These are phyloP conservation scores for Hoplostethus mediterraneus DNA, from an alignment of 2,797 vertebrate species.

Conservation along the genomic window DNA sequence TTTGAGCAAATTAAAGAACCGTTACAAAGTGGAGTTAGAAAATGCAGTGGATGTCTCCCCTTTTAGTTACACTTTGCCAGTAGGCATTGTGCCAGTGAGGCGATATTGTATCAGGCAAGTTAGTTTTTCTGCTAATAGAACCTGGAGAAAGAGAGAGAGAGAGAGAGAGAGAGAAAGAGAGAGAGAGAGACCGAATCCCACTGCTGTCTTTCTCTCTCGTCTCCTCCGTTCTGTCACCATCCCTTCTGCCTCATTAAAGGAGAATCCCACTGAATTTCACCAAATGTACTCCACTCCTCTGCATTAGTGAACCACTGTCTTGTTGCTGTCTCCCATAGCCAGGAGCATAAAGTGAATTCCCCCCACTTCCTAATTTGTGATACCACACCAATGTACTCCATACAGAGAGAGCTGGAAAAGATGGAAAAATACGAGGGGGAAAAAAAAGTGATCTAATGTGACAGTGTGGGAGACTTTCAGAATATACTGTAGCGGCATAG, in stretches of 20 bases:
- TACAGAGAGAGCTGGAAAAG: neutral
- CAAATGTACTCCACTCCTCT: constrained; percentile 40
- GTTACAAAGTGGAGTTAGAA: constrained; percentile 52
- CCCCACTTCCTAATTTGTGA: constrained; percentile 35
- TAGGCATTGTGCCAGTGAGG: constrained; percentile 48
- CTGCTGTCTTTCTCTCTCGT: constrained; percentile 46
- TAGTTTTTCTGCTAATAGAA: constrained; percentile 20
- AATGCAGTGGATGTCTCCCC: constrained; percentile 40
- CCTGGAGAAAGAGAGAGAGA: constrained; percentile 9
- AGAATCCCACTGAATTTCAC: constrained; percentile 57
- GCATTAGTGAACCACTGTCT: constrained; percentile 37
- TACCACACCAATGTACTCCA: constrained; percentile 24
- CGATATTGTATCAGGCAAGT: constrained; percentile 40
- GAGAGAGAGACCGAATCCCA: constrained; percentile 44
- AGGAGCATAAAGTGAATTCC: constrained; percentile 25
- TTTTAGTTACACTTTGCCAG: constrained; percentile 54
- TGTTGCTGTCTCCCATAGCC: constrained; percentile 41
- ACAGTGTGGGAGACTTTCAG: constrained; percentile 31
- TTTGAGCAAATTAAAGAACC: constrained; percentile 48
- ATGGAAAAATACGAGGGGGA: neutral
- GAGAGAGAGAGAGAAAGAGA: constrained; percentile 25
- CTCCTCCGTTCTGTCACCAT: constrained; percentile 38
- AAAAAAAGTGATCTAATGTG: constrained; percentile 25
- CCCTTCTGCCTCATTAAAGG: constrained; percentile 51
- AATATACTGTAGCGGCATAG: constrained; percentile 2